Conservation (phyloP, 2,797 vertebrate genomes). For the Channa striata region DNA sequence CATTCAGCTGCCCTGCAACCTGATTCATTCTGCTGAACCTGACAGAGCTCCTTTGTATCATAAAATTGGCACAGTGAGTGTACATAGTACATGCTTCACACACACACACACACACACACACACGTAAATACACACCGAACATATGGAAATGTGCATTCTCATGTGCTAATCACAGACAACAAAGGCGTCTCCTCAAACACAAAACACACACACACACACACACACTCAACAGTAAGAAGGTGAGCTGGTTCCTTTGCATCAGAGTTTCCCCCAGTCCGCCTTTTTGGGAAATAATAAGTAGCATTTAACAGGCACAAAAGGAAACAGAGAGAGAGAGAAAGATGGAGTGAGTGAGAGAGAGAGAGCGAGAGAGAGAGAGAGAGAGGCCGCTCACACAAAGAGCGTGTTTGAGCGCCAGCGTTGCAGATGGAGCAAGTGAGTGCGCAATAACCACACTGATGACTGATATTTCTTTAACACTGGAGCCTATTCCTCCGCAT, state of each 20-base stretch:
- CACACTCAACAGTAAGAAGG: slow-evolving; percentile 43
- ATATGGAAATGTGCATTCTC: slow-evolving; percentile 37
- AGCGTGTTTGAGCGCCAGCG: slow-evolving; percentile 61
- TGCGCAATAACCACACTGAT: slow-evolving; percentile 75
- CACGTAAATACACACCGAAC: slow-evolving; percentile 6
- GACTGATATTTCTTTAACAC: slow-evolving; percentile 77
- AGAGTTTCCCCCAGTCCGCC: slow-evolving; percentile 63
- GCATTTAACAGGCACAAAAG: slow-evolving; percentile 62
- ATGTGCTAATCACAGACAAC: slow-evolving; percentile 24
- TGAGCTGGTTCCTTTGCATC: slow-evolving; percentile 66
- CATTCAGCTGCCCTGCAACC: slow-evolving; percentile 66
- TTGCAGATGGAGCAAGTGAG: slow-evolving; percentile 76
- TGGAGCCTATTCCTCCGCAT: slow-evolving; percentile 66
- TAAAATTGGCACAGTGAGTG: slow-evolving; percentile 45
- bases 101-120: slow-evolving; percentile 1
- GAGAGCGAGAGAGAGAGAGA: slow-evolving; percentile 13
- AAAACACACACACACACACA: slow-evolving; percentile 3
- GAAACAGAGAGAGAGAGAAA: slow-evolving; percentile 47
- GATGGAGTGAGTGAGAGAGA: slow-evolving; percentile 29
- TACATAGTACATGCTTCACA: slow-evolving; percentile 23
- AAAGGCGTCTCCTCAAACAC: slow-evolving; percentile 27
- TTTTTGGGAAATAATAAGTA: slow-evolving; percentile 71
- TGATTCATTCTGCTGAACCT: slow-evolving; percentile 61
- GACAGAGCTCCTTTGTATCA: slow-evolving; percentile 77
- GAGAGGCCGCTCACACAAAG: slow-evolving; percentile 70